Base-by-base conservation (phyloP, 1,140 invertebrate species). In the Leptinotarsa lineolata region DNA sequence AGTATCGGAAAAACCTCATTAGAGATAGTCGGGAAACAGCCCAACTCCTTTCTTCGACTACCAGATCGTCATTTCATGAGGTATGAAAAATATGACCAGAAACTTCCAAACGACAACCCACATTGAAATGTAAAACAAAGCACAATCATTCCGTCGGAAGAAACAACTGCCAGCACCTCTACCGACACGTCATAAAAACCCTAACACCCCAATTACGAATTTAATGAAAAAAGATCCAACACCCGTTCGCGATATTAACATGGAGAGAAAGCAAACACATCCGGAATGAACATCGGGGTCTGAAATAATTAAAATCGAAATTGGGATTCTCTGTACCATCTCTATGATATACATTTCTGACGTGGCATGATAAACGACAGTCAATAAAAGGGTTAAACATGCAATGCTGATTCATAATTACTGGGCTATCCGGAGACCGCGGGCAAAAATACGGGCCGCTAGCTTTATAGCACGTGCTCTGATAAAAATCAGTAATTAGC, bases 401-500 rank as follows among this genome's bases (percentile, higher is more conserved):
- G 81, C 80, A 77, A 81, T 76, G 79, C 76, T 80, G 81, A 82
- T 77, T 82, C 80, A 82, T 82, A 81, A 81, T 81, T 82, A 77
- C 76, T 76, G 76, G 73, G 74, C 73, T 70, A 72, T 71, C 70
- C 71, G 71, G 24, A 68, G 48, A 59, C 71, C 63, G 71, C 71
- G 59, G 76, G 74, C 75, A 79, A 79, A 82, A 81, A 80, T 79
- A 77, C 81, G 72, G 73, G 70, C 76, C 70, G 80, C 70, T 72
- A 72, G 76, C 74, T 81, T 80, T 77, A 77, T 76, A 75, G 78
- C 80, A 83, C 81, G 81, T 82, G 81, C 81, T 66, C 81, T 78
- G 82, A 83, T 83, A 83, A 83, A 83, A 83, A 83, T 83, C 82
- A 81, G 81, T 82, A 83, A 83, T 83, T 83, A 83, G 81, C 81